Conservation (phyloP, 2,113 vertebrate genomes). For the Eolophus roseicapilla region DNA sequence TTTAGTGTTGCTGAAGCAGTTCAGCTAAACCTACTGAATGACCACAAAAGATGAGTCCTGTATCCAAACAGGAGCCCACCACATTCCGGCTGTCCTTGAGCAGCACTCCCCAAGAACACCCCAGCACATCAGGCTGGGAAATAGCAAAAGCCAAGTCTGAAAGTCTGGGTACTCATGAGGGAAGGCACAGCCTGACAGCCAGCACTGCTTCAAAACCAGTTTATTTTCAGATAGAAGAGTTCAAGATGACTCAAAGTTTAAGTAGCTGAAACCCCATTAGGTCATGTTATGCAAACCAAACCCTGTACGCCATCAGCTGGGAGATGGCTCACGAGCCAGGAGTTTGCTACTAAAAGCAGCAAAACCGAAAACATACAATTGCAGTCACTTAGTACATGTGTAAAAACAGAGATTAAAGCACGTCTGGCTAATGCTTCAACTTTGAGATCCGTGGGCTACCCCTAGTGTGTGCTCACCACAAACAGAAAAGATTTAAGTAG, state of each 20-base stretch:
- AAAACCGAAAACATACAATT: not conserved
- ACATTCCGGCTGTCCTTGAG: not conserved
- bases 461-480: rapidly evolving
- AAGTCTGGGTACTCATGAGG: not conserved
- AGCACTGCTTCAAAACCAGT: not conserved
- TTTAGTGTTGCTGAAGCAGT: not conserved
- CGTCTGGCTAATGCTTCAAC: not conserved
- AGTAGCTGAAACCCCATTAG: not conserved
- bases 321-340: not conserved
- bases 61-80: rapidly evolving
- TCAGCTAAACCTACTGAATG: not conserved
- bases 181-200: not conserved
- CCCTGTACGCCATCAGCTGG: not conserved
- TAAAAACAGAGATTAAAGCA: not conserved
- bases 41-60: not conserved
- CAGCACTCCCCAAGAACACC: not conserved
- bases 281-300: conserved; percentile 29
- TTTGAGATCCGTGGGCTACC: not conserved
- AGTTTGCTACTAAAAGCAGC: not conserved
- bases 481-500: not conserved
- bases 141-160: not conserved
- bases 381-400: not conserved
- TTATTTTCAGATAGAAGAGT: conserved; percentile 13
- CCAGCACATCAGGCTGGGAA: not conserved
- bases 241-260: not conserved